phyloP scores from a whole-genome alignment of 2,113 vertebrate genomes.

The Syrmaticus mikado region DNA sequence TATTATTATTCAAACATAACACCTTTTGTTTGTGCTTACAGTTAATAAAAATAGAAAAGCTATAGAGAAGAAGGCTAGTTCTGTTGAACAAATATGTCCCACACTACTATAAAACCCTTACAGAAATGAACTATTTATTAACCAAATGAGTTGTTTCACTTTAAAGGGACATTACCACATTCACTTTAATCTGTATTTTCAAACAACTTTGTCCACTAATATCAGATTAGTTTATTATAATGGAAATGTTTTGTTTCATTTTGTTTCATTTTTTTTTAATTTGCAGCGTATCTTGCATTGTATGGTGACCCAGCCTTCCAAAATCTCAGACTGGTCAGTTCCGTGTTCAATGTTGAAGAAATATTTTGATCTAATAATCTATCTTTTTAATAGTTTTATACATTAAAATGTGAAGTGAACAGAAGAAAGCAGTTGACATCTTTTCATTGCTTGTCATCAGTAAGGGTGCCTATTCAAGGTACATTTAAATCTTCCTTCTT shows the following conservation, averaged over 20 bases:
- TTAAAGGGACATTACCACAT: conserved; percentile 12
- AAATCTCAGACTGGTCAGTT: not conserved
- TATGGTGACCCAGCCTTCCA: not conserved
- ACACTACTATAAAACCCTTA: not conserved
- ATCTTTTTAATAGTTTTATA: not conserved
- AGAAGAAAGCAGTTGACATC: not conserved
- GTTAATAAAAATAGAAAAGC: conserved; percentile 16
- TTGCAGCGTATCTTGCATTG: not conserved
- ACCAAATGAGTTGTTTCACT: not conserved
- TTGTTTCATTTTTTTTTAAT: not conserved
- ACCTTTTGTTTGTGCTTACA: conserved; percentile 27
- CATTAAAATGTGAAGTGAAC: not conserved
- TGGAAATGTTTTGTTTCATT: not conserved
- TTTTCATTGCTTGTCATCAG: conserved; percentile 51
- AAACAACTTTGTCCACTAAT: not conserved
- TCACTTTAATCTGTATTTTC: conserved; percentile 9
- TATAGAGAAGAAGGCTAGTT: not conserved
- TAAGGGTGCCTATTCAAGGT: not conserved
- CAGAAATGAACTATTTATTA: not conserved
- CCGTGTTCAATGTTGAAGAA: not conserved
- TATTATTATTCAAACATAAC: conserved; percentile 9
- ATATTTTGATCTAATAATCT: conserved; percentile 1
- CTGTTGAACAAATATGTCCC: conserved; percentile 23
- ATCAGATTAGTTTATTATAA: not conserved
- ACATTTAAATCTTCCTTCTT: not conserved